phyloP scores from a whole-genome alignment of 2,113 vertebrate species.

The Podiceps cristatus region DNA sequence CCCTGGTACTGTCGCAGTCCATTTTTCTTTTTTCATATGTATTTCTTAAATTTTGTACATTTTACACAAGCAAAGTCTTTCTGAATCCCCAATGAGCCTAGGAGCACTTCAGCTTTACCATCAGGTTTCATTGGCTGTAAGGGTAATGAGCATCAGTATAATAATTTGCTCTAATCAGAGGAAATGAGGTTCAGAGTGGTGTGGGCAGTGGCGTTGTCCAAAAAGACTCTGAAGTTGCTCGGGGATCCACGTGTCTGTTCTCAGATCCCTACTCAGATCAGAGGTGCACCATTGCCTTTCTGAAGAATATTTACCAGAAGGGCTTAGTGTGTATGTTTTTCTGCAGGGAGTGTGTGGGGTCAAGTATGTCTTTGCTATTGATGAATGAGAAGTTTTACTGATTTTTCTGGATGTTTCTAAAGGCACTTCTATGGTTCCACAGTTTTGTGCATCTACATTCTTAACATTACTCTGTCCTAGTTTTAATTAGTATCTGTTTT shows the following conservation, averaged over 20 bases:
- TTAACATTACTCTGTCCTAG: not conserved
- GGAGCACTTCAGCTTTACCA: not conserved
- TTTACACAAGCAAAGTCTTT: not conserved
- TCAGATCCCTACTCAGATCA: not conserved
- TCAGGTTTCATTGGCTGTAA: not conserved
- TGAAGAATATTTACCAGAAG: not conserved
- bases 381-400: not conserved
- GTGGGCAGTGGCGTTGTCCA: not conserved
- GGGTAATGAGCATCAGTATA: not conserved
- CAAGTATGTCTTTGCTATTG: not conserved
- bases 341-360: not conserved
- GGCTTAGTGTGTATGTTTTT: not conserved
- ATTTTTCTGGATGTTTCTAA: not conserved
- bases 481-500: not conserved
- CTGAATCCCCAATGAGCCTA: not conserved
- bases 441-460: not conserved
- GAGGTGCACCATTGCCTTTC: not conserved
- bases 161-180: not conserved
- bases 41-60: not conserved
- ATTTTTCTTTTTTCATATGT: rapidly evolving
- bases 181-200: not conserved
- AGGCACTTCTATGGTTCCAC: not conserved
- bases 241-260: not conserved
- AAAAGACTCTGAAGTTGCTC: not conserved
- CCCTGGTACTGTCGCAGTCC: not conserved